phyloP scores from a whole-genome alignment of 2,888 invertebrate genomes.

The Antheraea yamamai region DNA sequence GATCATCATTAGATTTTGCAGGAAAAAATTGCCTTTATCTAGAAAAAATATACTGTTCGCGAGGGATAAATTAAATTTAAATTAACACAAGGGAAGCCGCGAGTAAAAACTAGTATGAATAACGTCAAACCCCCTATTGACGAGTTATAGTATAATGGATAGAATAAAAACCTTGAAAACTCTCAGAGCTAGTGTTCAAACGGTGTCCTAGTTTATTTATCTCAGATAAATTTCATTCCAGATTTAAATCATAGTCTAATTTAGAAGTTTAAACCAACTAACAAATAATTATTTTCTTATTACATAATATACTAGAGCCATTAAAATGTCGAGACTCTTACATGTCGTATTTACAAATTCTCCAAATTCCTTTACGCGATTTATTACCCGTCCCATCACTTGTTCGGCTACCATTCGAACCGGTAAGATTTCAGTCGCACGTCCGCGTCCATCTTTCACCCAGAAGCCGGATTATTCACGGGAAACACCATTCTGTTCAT shows the following conservation, averaged over 20 bases:
- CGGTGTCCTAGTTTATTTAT: too few relatives aligned
- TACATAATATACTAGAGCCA: slow-evolving; percentile 3
- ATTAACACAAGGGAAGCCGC: too few relatives aligned
- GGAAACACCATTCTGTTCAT: slow-evolving; percentile 72
- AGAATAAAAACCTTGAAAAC: too few relatives aligned
- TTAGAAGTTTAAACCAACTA: neutral
- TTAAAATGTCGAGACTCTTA: neutral
- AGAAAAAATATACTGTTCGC: too few relatives aligned
- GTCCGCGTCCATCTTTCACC: slow-evolving; percentile 61
- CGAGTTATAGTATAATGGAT: too few relatives aligned
- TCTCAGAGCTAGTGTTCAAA: too few relatives aligned
- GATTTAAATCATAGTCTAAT: neutral
- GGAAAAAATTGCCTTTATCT: too few relatives aligned
- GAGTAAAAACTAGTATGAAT: too few relatives aligned
- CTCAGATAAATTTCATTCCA: too few relatives aligned
- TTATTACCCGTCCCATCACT: neutral
- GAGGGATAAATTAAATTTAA: too few relatives aligned
- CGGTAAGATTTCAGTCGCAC: slow-evolving; percentile 47
- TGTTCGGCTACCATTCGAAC: slow-evolving; percentile 8
- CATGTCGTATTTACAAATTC: slow-evolving; percentile 7
- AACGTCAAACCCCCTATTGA: too few relatives aligned
- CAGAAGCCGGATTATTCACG: slow-evolving; percentile 64
- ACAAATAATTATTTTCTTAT: neutral
- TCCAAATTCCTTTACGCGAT: slow-evolving; percentile 4
- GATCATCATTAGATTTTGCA: too few relatives aligned